phyloP scores from a whole-genome alignment of 2,888 invertebrate genomes.

The Crioceris asparagi region DNA sequence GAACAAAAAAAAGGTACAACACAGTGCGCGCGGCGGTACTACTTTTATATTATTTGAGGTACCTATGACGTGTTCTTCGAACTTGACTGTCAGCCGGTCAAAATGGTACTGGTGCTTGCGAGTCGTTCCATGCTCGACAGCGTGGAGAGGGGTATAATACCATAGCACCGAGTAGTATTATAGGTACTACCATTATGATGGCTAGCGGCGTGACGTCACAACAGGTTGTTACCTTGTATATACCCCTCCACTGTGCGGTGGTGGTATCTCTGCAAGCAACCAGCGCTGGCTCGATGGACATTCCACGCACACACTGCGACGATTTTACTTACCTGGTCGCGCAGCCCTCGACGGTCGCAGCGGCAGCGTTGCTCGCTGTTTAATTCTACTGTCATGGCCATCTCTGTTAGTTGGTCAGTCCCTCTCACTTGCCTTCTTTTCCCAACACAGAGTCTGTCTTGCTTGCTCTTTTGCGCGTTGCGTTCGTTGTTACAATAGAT shows the following conservation, averaged over 20 bases:
- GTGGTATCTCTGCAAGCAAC: neutral
- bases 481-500: no score
- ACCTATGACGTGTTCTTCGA: no score
- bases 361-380: constrained; percentile 1
- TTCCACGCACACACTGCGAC: constrained; percentile 10
- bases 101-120: no score
- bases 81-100: no score
- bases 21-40: no score
- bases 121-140: no score
- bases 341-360: constrained; percentile 12
- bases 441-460: neutral
- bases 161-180: neutral
- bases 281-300: no score
- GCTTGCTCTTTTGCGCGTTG: no score
- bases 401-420: no score
- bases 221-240: constrained; percentile 38
- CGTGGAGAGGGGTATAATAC: no score
- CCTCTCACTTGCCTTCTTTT: constrained; percentile 12
- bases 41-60: no score
- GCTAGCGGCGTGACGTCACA: constrained; percentile 35
- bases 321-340: constrained; percentile 35
- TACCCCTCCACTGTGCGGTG: neutral
- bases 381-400: constrained; percentile 38
- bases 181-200: constrained; percentile 17
- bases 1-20: no score